phyloP scores from a whole-genome alignment of 1,140 invertebrate genomes.

The Polypedilum vanderplanki region DNA sequence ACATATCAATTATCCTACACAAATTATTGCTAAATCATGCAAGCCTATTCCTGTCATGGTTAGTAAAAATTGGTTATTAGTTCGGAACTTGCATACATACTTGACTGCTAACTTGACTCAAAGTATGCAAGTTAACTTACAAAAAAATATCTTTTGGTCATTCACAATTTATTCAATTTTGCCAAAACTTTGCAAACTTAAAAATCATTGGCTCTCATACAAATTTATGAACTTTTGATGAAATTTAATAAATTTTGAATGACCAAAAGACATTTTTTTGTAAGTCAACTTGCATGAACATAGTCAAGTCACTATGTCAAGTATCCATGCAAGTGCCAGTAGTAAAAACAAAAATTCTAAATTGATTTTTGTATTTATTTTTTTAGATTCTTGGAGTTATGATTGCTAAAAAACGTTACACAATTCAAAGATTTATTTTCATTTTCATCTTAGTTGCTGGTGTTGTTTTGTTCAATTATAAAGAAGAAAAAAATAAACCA shows the following conservation, averaged over 20 bases:
- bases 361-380: not conserved
- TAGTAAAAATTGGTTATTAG: not conserved
- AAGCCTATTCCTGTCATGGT: constrained; percentile 5
- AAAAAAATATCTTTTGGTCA: no score
- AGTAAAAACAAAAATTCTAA: no score
- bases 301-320: no score
- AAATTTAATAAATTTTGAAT: not conserved
- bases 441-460: constrained; percentile 63
- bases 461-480: constrained; percentile 64
- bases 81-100: no score
- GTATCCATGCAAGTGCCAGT: no score
- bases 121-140: no score
- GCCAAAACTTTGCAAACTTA: no score
- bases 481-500: constrained; percentile 43
- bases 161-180: no score
- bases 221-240: not conserved
- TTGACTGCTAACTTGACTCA: no score
- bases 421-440: constrained; percentile 59
- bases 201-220: no score
- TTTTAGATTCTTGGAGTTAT: not conserved
- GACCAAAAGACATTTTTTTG: no score
- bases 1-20: not conserved
- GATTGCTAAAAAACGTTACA: constrained; percentile 46
- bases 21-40: not conserved
- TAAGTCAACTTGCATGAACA: no score